Conservation (phyloP, 1,140 invertebrate genomes). For the Centruroides vittatus region DNA sequence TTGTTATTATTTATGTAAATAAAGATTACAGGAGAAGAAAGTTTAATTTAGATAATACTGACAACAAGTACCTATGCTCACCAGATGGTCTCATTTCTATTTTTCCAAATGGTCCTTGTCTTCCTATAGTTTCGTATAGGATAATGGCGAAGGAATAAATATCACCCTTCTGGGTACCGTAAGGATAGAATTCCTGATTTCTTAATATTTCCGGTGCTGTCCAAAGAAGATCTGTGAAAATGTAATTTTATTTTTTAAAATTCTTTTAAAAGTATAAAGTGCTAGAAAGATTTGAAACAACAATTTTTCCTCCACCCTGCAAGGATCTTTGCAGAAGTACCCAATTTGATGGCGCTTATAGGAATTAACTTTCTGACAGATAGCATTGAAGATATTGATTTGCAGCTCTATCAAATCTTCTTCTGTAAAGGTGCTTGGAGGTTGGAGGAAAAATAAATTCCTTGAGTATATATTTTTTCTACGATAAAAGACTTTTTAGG, state of each 20-base stretch:
- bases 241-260: not conserved
- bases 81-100: constrained; percentile 19
- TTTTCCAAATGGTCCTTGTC: constrained; percentile 68
- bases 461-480: no score
- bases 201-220: constrained; percentile 89
- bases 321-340: no score
- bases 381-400: no score
- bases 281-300: no score
- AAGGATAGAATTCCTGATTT: constrained; percentile 39
- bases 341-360: no score
- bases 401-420: no score
- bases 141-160: constrained; percentile 95
- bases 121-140: constrained; percentile 80
- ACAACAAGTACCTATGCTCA: constrained; percentile 12
- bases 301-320: no score
- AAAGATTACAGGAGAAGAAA: not conserved
- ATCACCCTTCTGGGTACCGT: constrained; percentile 74
- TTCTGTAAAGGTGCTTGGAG: no score
- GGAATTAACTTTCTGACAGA: no score
- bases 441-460: no score
- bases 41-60: not conserved
- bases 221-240: constrained; percentile 53
- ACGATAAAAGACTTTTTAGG: no score
- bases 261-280: no score
- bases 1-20: not conserved